A percentile compares a stretch with the other conserved stretches of the same genome.
These are phyloP conservation scores for Diabrotica undecimpunctata DNA, from an alignment of 1,140 invertebrate genomes.

Conservation along the genomic window DNA sequence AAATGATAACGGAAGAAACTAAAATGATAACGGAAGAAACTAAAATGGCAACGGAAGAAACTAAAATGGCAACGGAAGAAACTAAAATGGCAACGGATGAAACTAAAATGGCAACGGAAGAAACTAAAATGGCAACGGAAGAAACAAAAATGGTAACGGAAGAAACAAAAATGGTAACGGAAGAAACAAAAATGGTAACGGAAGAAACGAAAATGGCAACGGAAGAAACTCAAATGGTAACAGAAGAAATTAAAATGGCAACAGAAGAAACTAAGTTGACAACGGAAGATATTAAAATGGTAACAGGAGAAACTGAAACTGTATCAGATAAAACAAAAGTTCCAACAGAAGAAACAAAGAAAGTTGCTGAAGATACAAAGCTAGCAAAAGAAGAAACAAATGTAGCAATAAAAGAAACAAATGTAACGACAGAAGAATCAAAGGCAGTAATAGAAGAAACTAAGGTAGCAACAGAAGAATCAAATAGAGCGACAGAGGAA, in stretches of 20 bases:
- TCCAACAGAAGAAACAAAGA: constrained; percentile 8
- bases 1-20: constrained; percentile 11
- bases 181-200: not conserved
- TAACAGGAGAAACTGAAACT: constrained; percentile 16
- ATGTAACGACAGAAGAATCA: constrained; percentile 16
- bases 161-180: not conserved
- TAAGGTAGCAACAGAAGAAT: constrained; percentile 4
- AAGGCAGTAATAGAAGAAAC: constrained; percentile 11
- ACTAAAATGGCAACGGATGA: constrained; percentile 11
- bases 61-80: constrained; percentile 4
- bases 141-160: constrained; percentile 14
- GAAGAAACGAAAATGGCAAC: constrained; percentile 7
- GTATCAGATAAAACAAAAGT: constrained; percentile 8
- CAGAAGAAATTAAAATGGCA: constrained; percentile 11
- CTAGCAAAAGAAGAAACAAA: not conserved
- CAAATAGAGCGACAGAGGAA: constrained; percentile 26
- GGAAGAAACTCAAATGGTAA: not conserved
- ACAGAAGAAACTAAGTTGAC: not conserved
- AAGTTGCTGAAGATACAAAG: constrained; percentile 6
- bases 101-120: constrained; percentile 5
- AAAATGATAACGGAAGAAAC: constrained; percentile 12
- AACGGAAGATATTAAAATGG: not conserved
- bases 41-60: constrained; percentile 8
- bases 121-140: constrained; percentile 4
- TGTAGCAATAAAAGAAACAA: constrained; percentile 14